Conservation (phyloP, 2,888 invertebrate genomes). For the Lysandra coridon region DNA sequence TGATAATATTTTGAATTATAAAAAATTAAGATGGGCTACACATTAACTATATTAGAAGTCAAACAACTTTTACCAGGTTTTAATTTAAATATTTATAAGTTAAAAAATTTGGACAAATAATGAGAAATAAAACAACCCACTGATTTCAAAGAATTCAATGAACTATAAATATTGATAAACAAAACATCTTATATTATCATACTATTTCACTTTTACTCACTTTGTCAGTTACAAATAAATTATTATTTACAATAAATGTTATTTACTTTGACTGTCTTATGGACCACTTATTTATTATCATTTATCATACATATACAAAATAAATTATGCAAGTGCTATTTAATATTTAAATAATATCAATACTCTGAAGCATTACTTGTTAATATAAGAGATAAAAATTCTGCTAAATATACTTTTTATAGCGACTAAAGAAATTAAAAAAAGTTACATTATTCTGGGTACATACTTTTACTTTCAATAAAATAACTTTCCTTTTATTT, state of each 20-base stretch:
- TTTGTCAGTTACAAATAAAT: background rate
- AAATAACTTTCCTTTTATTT: no score
- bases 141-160: background rate
- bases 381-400: background rate
- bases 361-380: background rate
- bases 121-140: background rate
- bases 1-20: no score
- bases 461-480: background rate
- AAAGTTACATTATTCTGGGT: background rate
- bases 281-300: background rate
- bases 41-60: no score
- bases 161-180: background rate
- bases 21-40: no score
- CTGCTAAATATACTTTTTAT: background rate
- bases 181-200: background rate
- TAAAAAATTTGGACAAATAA: background rate
- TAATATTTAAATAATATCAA: background rate
- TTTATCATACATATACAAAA: background rate
- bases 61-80: no score
- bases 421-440: background rate
- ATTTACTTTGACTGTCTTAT: background rate
- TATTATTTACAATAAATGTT: conserved; percentile 13
- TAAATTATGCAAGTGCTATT: background rate
- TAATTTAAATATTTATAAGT: no score
- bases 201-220: background rate